Percentiles rank a stretch among this genome's conserved stretches.
phyloP scores from a whole-genome alignment of 2,888 invertebrate genomes.

The Epistrophe grossulariae region DNA sequence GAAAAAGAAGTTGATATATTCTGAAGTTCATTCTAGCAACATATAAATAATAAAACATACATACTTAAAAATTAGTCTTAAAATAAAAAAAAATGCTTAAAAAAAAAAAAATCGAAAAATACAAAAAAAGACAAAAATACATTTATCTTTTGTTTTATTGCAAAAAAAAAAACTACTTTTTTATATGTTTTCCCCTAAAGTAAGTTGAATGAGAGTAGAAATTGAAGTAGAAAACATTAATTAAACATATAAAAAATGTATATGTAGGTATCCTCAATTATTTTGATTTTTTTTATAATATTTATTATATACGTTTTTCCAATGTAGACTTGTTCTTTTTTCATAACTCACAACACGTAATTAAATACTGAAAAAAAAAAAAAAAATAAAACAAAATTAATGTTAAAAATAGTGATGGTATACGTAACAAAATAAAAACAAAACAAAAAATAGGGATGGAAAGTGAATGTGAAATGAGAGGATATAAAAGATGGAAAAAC shows the following conservation, averaged over 20 bases:
- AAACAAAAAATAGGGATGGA: conserved; percentile 31
- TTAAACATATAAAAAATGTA: conserved; percentile 54
- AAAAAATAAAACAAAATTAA: conserved; percentile 75
- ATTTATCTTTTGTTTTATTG: conserved; percentile 45
- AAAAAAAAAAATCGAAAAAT: conserved; percentile 1
- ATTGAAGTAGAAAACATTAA: conserved; percentile 63
- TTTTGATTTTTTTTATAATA: conserved; percentile 66
- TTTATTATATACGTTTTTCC: conserved; percentile 65
- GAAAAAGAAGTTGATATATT: background rate
- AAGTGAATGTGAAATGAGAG: background rate
- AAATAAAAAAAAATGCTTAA: background rate
- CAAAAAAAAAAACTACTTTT: conserved; percentile 57
- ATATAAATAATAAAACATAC: conserved; percentile 1
- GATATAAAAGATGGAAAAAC: background rate
- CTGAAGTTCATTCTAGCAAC: background rate
- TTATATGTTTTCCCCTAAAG: conserved; percentile 30
- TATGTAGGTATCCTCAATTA: conserved; percentile 66
- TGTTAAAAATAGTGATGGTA: conserved; percentile 50
- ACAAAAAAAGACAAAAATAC: conserved; percentile 41
- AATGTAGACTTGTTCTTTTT: conserved; percentile 73
- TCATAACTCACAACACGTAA: conserved; percentile 82
- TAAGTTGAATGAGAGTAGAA: conserved; percentile 56
- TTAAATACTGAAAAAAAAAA: conserved; percentile 81
- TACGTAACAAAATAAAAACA: conserved; percentile 44
- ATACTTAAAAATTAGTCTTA: background rate